These are phyloP conservation scores for Chiloscyllium plagiosum DNA, from an alignment of 2,113 vertebrate genomes.

Conservation along the genomic window DNA sequence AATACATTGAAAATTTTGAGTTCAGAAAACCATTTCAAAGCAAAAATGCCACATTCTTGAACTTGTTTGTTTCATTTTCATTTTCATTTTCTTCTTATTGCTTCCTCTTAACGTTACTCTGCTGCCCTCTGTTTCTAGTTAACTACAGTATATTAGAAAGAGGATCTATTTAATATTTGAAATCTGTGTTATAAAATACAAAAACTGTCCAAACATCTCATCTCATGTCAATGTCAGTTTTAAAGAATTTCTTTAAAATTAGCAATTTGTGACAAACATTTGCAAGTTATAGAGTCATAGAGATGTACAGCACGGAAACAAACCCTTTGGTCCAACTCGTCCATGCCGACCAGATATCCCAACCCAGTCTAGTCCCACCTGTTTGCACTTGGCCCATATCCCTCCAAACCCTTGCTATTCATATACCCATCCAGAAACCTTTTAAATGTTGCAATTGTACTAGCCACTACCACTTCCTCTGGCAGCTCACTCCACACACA, in stretches of 20 bases:
- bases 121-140: neutral
- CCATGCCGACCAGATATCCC: too few species aligned
- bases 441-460: too few species aligned
- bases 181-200: neutral
- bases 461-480: too few species aligned
- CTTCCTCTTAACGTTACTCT: neutral
- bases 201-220: neutral
- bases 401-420: too few species aligned
- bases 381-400: too few species aligned
- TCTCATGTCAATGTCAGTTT: neutral
- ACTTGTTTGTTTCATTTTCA: conserved; percentile 5
- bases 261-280: neutral
- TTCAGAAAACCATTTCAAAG: neutral
- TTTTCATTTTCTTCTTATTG: neutral
- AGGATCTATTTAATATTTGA: neutral
- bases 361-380: too few species aligned
- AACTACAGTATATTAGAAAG: neutral
- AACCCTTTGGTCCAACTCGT: too few species aligned
- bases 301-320: too few species aligned
- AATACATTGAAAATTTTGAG: neutral
- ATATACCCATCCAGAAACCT: too few species aligned
- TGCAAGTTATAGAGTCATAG: neutral
- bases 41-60: neutral
- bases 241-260: neutral
- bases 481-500: too few species aligned